These are phyloP conservation scores for Sapajus apella DNA, from an alignment of 2,113 vertebrate species.

Conservation along the genomic window DNA sequence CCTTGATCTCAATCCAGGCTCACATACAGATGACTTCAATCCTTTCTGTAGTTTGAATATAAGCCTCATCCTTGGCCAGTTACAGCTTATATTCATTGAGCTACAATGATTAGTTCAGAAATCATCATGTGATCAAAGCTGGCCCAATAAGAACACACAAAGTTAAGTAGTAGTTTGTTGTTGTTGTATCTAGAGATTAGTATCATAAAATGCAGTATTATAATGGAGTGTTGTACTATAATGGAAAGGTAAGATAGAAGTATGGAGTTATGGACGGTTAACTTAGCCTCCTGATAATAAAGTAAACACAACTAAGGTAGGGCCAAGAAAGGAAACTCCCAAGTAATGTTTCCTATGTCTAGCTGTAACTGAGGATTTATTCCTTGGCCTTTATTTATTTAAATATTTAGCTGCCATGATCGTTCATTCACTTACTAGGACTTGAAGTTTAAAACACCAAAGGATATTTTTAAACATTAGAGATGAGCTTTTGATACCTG, in stretches of 20 bases:
- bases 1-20: fast-evolving
- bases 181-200: background rate
- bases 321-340: background rate
- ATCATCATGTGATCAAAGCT: background rate
- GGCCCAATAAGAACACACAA: background rate
- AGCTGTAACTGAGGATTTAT: background rate
- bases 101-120: background rate
- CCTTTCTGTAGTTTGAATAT: background rate
- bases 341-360: background rate
- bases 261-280: background rate
- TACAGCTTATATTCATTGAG: background rate
- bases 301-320: background rate
- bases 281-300: background rate
- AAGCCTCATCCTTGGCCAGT: background rate
- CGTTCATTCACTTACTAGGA: too few species aligned
- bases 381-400: background rate
- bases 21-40: background rate
- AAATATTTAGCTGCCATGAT: too few species aligned
- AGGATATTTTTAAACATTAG: background rate
- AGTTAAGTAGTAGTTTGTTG: background rate
- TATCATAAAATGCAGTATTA: background rate
- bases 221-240: background rate
- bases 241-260: background rate
- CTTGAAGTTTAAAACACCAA: background rate
- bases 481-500: background rate